These are phyloP conservation scores for Eurypyga helias DNA, from an alignment of 2,113 vertebrate genomes.

Conservation along the genomic window DNA sequence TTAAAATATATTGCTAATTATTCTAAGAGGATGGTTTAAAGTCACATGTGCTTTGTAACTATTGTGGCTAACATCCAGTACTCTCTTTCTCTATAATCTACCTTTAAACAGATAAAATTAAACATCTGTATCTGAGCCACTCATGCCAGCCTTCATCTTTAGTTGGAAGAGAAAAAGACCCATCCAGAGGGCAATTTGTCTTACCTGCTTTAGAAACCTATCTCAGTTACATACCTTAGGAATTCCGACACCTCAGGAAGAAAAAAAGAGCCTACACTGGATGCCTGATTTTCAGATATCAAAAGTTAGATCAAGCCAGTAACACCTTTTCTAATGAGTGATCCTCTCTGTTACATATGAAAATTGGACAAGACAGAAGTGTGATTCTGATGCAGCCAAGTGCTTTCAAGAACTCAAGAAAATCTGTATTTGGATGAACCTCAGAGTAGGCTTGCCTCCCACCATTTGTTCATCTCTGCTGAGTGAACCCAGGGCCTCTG, in stretches of 20 bases:
- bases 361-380: background rate
- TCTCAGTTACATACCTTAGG: background rate
- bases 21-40: background rate
- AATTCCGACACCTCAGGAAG: background rate
- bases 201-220: background rate
- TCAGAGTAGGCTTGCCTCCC: background rate
- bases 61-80: background rate
- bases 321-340: background rate
- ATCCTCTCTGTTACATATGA: background rate
- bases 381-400: background rate
- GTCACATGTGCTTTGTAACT: background rate
- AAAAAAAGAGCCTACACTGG: background rate
- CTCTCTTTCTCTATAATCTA: background rate
- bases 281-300: background rate
- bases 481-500: background rate
- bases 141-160: background rate
- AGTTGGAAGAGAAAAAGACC: background rate
- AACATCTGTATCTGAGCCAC: background rate
- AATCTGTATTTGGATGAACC: background rate
- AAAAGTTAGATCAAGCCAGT: background rate
- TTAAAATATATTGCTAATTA: background rate
- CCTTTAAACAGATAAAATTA: background rate
- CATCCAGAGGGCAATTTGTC: background rate
- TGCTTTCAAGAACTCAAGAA: background rate
- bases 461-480: background rate